Conservation (phyloP, 2,888 invertebrate species). For the Quadroppia sp. region DNA sequence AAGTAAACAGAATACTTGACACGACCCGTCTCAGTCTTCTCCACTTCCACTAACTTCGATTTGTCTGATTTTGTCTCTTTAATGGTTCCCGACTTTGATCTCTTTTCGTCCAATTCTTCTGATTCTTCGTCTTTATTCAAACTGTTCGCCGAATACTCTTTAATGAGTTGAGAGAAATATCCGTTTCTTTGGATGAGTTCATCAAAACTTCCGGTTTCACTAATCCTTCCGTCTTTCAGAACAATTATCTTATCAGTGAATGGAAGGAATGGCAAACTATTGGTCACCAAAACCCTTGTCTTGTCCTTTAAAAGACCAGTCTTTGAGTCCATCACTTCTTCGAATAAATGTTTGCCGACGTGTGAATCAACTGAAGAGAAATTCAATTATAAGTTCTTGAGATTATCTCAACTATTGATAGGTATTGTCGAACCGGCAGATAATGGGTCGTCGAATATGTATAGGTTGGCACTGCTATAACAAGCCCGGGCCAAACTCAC, state of each 20-base stretch:
- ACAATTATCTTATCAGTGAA: conserved; percentile 53
- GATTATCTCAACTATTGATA: neutral
- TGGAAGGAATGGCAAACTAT: conserved; percentile 54
- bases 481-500: conserved; percentile 55
- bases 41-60: conserved; percentile 41
- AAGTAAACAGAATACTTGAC: conserved; percentile 43
- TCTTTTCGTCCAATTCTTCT: conserved; percentile 13
- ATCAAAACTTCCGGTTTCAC: conserved; percentile 53
- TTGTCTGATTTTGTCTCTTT: neutral
- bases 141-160: conserved; percentile 43
- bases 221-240: conserved; percentile 52
- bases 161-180: conserved; percentile 45
- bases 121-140: conserved; percentile 32
- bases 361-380: conserved; percentile 51
- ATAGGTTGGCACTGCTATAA: conserved; percentile 54
- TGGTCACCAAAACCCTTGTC: conserved; percentile 55
- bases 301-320: conserved; percentile 55
- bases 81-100: neutral
- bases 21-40: conserved; percentile 41
- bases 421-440: conserved; percentile 53
- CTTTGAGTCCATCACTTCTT: conserved; percentile 55
- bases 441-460: conserved; percentile 59
- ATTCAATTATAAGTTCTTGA: neutral
- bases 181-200: conserved; percentile 52
- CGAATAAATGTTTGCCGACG: conserved; percentile 58